Evolutionary conservation across 2,888 invertebrate genomes (phyloP).

Genomic region (Lasioglossum pauxillum): DNA sequence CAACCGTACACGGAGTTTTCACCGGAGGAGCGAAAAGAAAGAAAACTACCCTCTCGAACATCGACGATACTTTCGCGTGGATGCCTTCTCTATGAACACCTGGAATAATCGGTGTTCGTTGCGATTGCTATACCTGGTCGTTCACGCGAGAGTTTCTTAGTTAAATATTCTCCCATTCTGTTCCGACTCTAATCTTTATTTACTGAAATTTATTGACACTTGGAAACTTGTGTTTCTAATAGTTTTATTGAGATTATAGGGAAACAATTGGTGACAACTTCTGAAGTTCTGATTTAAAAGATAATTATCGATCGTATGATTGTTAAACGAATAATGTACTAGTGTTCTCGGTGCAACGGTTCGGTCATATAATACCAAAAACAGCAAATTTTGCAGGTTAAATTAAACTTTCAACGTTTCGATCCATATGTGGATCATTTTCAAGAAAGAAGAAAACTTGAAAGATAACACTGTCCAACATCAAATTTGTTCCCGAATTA

Average conservation of each 20-base stretch:
- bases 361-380: too few relatives aligned
- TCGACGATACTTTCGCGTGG: background rate
- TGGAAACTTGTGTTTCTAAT: background rate
- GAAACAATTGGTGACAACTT: too few relatives aligned
- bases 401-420: too few relatives aligned
- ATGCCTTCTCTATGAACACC: too few relatives aligned
- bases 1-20: conserved; percentile 60
- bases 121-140: background rate
- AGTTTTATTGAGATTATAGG: background rate
- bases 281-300: background rate
- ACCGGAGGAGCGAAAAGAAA: conserved; percentile 13
- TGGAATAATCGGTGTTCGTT: background rate
- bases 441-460: too few relatives aligned
- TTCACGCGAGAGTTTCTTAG: background rate
- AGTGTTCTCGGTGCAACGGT: too few relatives aligned
- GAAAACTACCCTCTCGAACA: conserved; percentile 1
- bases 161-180: background rate
- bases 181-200: background rate
- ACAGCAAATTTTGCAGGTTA: too few relatives aligned
- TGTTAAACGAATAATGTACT: too few relatives aligned
- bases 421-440: too few relatives aligned
- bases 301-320: too few relatives aligned
- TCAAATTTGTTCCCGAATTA: too few relatives aligned
- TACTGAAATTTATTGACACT: background rate
- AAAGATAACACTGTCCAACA: too few relatives aligned